Base-by-base conservation (phyloP, 2,888 invertebrate genomes). In the Plebejus argus region DNA sequence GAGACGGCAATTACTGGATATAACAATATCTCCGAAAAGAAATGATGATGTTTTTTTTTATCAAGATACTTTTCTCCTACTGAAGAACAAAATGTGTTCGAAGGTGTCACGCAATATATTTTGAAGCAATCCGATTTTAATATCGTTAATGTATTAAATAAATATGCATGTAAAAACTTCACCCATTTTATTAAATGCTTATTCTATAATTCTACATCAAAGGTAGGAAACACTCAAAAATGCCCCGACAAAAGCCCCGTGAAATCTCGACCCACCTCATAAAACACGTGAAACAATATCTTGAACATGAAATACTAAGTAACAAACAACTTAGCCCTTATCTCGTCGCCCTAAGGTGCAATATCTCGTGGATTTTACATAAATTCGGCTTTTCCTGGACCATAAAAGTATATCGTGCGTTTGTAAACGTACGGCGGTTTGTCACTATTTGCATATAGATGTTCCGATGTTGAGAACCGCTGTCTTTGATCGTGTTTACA, bases 281-380 rank as follows among this genome's bases (percentile, higher is more conserved):
- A 93, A 93, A 93, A 91, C 92, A 92, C 90, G 90, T 90, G 91
- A 93, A 93, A 93, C 92, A 93, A 93, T 93, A 92, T 93, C 92
- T 90, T 84, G 83, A 83, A 83, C 80, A 74, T 74, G 78, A 82
- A 80, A 79, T 76, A 79, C 82, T 77, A 78, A 49, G n/a, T 33
- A 39, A n/a, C 39, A 5, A 33, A 74, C 8, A n/a, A 53, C 1
- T 6, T 28, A 66, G 35, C 70, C 81, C 77, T 77, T 83, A 84
- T 81, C 77, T 7, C 6, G 71, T 76, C 5, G 1, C 0, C n/a
- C 61, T 82, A 87, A 82, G 82, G 83, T 81, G 78, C 71, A 83
- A 75, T 80, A 81, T 85, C 76, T n/a, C 23, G 61, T 10, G n/a
- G 53, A 20, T n/a, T 28, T 3, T 83, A 88, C 83, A 81, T 83